phyloP scores from a whole-genome alignment of 2,113 vertebrate genomes.

The Myiozetetes cayanensis region DNA sequence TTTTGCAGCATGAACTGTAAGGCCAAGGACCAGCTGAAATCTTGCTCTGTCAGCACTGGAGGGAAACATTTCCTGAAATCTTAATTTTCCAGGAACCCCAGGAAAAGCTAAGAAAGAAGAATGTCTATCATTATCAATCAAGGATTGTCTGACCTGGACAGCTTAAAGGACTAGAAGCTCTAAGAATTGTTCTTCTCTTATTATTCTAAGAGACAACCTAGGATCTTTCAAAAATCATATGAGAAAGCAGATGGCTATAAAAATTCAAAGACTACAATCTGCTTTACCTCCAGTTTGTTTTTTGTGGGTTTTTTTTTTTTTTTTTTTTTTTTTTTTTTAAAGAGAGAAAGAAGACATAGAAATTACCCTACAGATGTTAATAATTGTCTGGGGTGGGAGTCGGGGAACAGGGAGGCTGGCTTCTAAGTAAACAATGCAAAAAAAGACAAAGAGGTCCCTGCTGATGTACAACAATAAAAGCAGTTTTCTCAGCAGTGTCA shows the following conservation, averaged over 20 bases:
- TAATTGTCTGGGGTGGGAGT: slow-evolving; percentile 50
- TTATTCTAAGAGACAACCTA: not conserved
- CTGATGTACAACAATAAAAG: slow-evolving; percentile 70
- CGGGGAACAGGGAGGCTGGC: not conserved
- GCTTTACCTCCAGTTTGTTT: slow-evolving; percentile 11
- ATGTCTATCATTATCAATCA: not conserved
- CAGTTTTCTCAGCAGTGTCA: slow-evolving; percentile 66
- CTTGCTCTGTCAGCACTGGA: not conserved
- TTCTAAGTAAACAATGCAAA: slow-evolving; percentile 63
- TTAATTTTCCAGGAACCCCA: not conserved
- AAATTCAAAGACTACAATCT: slow-evolving; percentile 61
- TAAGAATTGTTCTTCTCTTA: not conserved
- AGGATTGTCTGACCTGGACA: not conserved
- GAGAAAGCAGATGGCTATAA: slow-evolving; percentile 57
- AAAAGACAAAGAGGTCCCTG: slow-evolving; percentile 63
- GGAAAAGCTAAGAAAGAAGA: not conserved
- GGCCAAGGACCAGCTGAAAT: not conserved
- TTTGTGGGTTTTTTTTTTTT: too few species aligned
- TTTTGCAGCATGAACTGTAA: not conserved
- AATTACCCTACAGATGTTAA: slow-evolving; percentile 61
- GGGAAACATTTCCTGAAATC: slow-evolving; percentile 7
- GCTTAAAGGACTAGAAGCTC: not conserved
- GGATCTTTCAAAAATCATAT: slow-evolving; percentile 13
- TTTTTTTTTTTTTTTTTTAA: not conserved
- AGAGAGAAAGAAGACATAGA: not conserved